Percentiles rank a stretch among this genome's conserved stretches.
phyloP scores from a whole-genome alignment of 2,113 vertebrate species.

The Brevimyrus niger region DNA sequence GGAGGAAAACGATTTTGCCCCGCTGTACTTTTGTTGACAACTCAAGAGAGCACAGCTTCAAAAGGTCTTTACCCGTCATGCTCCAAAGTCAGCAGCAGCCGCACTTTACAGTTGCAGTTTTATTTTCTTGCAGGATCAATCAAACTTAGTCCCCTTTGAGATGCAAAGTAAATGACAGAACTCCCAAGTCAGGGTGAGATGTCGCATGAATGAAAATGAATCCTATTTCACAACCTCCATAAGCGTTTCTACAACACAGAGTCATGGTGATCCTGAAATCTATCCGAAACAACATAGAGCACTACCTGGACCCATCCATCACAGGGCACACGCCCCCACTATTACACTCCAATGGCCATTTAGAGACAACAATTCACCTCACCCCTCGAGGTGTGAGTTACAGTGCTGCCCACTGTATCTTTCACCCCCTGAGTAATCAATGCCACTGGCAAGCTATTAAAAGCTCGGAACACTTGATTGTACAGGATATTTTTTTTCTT shows the following conservation, averaged over 20 bases:
- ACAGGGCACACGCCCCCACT: neutral
- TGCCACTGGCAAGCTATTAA: neutral
- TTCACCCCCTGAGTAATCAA: neutral
- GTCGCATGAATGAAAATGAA: neutral
- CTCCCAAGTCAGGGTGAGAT: neutral
- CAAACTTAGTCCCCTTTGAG: neutral
- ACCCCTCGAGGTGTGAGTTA: neutral
- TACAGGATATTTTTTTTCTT: neutral
- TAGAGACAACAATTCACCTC: neutral
- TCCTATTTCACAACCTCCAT: neutral
- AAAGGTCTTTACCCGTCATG: neutral
- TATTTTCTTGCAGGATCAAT: slow-evolving; percentile 1
- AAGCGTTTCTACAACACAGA: neutral
- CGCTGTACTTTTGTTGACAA: neutral
- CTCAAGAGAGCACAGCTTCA: neutral
- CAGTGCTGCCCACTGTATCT: neutral
- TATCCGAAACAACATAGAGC: neutral
- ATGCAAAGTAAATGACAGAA: neutral
- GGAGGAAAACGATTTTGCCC: slow-evolving; percentile 8
- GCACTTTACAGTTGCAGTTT: neutral
- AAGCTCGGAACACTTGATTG: neutral
- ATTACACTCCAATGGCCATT: neutral
- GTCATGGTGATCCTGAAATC: neutral
- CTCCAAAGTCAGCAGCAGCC: neutral
- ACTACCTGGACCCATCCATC: neutral